Base-by-base conservation (phyloP, 1,140 invertebrate species). In the Trichogramma pretiosum region DNA sequence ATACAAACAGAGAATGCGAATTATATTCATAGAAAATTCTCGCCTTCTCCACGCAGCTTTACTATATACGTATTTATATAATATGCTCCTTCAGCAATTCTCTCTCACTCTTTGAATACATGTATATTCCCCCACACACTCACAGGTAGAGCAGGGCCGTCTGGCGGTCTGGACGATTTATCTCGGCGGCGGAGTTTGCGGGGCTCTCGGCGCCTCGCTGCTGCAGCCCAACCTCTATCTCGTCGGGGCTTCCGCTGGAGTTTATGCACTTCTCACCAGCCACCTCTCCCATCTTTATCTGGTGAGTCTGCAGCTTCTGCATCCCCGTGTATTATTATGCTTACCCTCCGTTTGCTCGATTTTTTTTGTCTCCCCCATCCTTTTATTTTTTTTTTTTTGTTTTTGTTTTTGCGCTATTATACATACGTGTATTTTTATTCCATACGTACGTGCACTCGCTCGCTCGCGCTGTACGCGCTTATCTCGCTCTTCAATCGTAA, bases 161-260 rank as follows among this genome's bases (percentile, higher is more conserved):
- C 76, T 83, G 67, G 76, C 84, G 50, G 79, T 91, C 42, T 74
- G 79, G 22, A 56, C 77, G 16, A 71, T 89, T 55, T 91, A 89
- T 69, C 46, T 79, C 5, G 73, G 75, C 11, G 87, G 87, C 17
- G 81, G 82, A 33, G 64, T 79, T 34, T 77, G 74, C 28, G 83
- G 87, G 37, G 83, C 84, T 2, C 67, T 89, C 30, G 84, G 86
- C 26, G 84, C 87, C 8, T 87, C 85, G 8, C 76, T 87, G 50
- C 68, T 87, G 55, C 88, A 93, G 68, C 86, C 88, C 1, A 67
- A 74, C 57, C 77, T 88, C 34, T 81, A 75, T 54, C 75, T 98
- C 43, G 83, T 92, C 36, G 93, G 93, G 14, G 88, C 93, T 35
- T 93, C 89, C 37, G 93, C 88, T 11, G 93, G 92, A n/a, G 89